Evolutionary conservation across 2,888 invertebrate species (phyloP).

Genomic region (Latrodectus elegans): DNA sequence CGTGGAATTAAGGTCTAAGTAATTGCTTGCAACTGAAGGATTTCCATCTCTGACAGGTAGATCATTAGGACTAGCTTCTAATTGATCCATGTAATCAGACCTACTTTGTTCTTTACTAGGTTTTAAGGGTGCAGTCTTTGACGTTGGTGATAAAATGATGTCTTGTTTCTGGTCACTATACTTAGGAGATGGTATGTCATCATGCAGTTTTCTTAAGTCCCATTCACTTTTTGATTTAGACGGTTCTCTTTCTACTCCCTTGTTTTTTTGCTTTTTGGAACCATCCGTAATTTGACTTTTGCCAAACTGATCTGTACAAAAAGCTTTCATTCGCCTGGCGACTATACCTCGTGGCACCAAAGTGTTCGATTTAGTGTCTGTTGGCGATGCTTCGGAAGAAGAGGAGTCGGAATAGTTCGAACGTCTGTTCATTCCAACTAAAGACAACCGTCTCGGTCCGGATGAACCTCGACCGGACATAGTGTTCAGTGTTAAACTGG

Average conservation of each 20-base stretch:
- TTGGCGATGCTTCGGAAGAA: constrained; percentile 71
- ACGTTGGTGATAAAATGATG: neutral
- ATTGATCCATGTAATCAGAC: constrained; percentile 44
- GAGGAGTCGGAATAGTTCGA: constrained; percentile 63
- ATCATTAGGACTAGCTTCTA: constrained; percentile 64
- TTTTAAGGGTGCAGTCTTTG: neutral
- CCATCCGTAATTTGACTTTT: neutral
- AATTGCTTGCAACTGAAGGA: constrained; percentile 43
- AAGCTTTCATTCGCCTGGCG: constrained; percentile 58
- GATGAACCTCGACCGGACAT: neutral
- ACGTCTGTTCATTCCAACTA: constrained; percentile 45
- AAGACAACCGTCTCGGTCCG: constrained; percentile 35
- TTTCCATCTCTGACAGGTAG: constrained; percentile 56
- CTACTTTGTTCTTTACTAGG: neutral
- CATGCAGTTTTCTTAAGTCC: constrained; percentile 54
- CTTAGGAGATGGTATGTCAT: neutral
- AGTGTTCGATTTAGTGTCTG: constrained; percentile 60
- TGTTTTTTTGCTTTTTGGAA: constrained; percentile 31
- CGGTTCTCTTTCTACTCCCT: constrained; percentile 33
- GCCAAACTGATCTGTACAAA: constrained; percentile 42
- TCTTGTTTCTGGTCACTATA: constrained; percentile 18
- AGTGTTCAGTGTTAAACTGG: constrained; percentile 48
- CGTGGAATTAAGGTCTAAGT: constrained; percentile 45
- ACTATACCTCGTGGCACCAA: constrained; percentile 61
- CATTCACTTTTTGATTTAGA: constrained; percentile 67